phyloP scores from a whole-genome alignment of 2,113 vertebrate genomes.

The Pollimyrus isidori region DNA sequence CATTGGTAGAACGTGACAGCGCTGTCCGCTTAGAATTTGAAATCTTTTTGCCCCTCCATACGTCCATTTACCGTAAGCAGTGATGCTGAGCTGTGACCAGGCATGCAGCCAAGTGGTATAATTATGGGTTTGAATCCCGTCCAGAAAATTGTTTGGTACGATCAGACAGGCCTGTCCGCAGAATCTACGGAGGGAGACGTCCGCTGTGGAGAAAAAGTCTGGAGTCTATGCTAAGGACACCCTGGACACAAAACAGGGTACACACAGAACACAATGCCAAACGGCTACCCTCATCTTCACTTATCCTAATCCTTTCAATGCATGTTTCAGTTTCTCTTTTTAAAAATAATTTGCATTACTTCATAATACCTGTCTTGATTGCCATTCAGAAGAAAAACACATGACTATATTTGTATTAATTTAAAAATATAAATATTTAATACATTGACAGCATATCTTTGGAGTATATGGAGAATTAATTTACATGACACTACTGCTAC shows the following conservation, averaged over 20 bases:
- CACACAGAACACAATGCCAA: not conserved
- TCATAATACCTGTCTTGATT: not conserved
- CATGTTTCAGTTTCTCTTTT: not conserved
- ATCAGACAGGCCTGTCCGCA: not conserved
- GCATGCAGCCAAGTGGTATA: not conserved
- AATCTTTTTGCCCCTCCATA: slow-evolving; percentile 21
- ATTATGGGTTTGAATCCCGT: not conserved
- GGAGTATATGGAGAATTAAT: not conserved
- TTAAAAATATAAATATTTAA: not conserved
- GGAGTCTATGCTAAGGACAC: not conserved
- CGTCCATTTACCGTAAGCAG: not conserved
- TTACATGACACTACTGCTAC: not conserved
- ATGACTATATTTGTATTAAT: not conserved
- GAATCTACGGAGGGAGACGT: not conserved
- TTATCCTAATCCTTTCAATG: not conserved
- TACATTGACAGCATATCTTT: not conserved
- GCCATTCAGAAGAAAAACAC: not conserved
- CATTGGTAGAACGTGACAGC: not conserved
- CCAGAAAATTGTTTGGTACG: not conserved
- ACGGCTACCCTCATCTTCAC: not conserved
- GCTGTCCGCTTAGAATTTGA: not conserved
- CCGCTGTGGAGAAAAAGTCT: not conserved
- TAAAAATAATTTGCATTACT: not conserved
- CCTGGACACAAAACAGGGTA: not conserved
- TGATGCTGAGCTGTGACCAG: not conserved